Base-by-base conservation (phyloP, 2,888 invertebrate genomes). In the Papilio demoleus region DNA sequence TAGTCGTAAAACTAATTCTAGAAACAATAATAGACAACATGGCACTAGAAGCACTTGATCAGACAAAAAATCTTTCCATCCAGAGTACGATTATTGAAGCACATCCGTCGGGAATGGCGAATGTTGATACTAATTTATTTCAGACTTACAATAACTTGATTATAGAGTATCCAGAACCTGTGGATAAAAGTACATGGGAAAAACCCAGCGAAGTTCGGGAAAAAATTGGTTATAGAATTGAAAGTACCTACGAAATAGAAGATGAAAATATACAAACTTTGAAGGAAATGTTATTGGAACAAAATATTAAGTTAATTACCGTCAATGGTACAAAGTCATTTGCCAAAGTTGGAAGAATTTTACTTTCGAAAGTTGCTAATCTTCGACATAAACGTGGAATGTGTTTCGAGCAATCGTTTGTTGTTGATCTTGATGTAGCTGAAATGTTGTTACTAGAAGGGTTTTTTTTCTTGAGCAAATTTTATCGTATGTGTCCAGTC, bases 401-500 rank as follows among this genome's bases (percentile, higher is more conserved):
- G 0, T 81, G 93, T 72, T 93, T 95, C 68, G 95, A 95, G 80
- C 88, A 93, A 79, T 93, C 94, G 4, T 93, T 92, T 76, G 84
- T 93, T 36, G 79, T 95, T 1, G 86, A 88, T 64, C 72, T 84
- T 14, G 93, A 94, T 72, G 84, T 92, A 17, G 95, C 95, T 5
- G 94, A 95, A 75, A 84, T 86, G 65, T 82, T 95, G 53, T 76
- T 95, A 42, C 78, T 85, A 2, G 86, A 86, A 71, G 95, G 95
- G 4, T 94, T 94, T 80, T 94, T 87, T 78, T 93, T 95, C 71
- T 79, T 94, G 22, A 95, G 95, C 79, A 93, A 93, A 74, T 95
- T 95, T 81, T 93, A 94, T 24, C 90, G 93, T 66, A 91, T 93
- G 76, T 95, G 95, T 79, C 96, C 96, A 0, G 95, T 96, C 0